A percentile compares a stretch with the other conserved stretches of the same genome.
These are phyloP conservation scores for Ctenochaetus hawaiiensis DNA, from an alignment of 2,797 vertebrate genomes.

Conservation along the genomic window DNA sequence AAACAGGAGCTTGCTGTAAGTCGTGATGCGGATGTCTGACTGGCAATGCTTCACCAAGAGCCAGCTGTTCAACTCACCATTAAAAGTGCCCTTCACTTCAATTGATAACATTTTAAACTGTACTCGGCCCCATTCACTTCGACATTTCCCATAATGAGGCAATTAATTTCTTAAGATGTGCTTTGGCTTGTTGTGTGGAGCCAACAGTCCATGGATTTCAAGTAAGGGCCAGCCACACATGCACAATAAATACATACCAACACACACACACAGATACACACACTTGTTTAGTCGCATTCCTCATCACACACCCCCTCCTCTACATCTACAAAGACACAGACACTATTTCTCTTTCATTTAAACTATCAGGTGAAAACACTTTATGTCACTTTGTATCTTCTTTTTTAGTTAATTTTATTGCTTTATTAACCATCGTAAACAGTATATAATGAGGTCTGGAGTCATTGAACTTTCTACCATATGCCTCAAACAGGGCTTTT, in stretches of 20 bases:
- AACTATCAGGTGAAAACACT: constrained; percentile 40
- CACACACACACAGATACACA: constrained; percentile 16
- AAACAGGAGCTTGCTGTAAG: constrained; percentile 14
- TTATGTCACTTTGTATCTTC: constrained; percentile 13
- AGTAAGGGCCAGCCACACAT: background rate
- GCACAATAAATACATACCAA: constrained; percentile 6
- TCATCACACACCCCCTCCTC: background rate
- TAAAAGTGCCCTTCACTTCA: constrained; percentile 33
- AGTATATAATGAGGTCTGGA: constrained; percentile 51
- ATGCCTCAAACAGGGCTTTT: constrained; percentile 55
- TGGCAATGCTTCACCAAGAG: constrained; percentile 24
- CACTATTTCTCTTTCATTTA: background rate
- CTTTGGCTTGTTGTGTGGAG: constrained; percentile 19
- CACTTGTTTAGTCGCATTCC: constrained; percentile 18
- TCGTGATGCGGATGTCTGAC: constrained; percentile 28
- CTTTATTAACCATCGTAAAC: constrained; percentile 33
- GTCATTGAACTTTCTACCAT: constrained; percentile 49
- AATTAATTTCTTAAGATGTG: constrained; percentile 39
- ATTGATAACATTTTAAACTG: constrained; percentile 39
- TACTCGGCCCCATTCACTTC: constrained; percentile 38
- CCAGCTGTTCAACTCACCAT: constrained; percentile 39
- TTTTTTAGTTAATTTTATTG: constrained; percentile 13
- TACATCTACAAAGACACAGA: background rate
- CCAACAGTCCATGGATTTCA: constrained; percentile 5
- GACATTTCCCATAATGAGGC: constrained; percentile 42